phyloP scores from a whole-genome alignment of 2,888 invertebrate species.

The Lottia gigantea region DNA sequence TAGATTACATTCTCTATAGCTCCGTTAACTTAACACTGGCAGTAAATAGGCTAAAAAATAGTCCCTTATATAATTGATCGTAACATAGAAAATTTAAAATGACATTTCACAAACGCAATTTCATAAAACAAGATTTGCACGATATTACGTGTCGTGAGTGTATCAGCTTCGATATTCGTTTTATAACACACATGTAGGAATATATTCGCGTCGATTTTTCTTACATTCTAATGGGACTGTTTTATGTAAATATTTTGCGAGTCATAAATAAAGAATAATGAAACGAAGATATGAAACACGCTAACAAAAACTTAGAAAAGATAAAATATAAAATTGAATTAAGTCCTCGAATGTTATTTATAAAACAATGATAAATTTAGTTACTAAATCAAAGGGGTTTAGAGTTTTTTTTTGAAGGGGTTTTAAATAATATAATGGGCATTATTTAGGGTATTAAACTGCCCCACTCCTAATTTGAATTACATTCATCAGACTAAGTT shows the following conservation, averaged over 20 bases:
- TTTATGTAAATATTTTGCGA: slow-evolving; percentile 25
- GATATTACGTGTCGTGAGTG: no score
- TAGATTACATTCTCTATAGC: slow-evolving; percentile 23
- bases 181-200: background rate
- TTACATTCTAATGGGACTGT: slow-evolving; percentile 18
- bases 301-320: slow-evolving; percentile 10
- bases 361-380: background rate
- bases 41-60: slow-evolving; percentile 1
- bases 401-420: no score
- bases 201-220: background rate
- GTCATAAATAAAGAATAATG: slow-evolving; percentile 31
- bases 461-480: background rate
- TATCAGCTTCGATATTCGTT: no score
- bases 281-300: slow-evolving; percentile 22
- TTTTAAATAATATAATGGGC: background rate
- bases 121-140: no score
- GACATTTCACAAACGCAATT: no score
- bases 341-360: background rate
- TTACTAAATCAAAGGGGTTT: no score
- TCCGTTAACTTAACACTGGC: slow-evolving; percentile 1
- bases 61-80: background rate
- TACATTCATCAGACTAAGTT: background rate
- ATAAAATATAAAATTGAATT: slow-evolving; percentile 9
- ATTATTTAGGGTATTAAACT: background rate
- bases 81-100: background rate